Percentiles rank a stretch among this genome's conserved stretches.
Evolutionary conservation across 2,797 vertebrate species (phyloP).

Genomic region (Acipenser ruthenus): DNA sequence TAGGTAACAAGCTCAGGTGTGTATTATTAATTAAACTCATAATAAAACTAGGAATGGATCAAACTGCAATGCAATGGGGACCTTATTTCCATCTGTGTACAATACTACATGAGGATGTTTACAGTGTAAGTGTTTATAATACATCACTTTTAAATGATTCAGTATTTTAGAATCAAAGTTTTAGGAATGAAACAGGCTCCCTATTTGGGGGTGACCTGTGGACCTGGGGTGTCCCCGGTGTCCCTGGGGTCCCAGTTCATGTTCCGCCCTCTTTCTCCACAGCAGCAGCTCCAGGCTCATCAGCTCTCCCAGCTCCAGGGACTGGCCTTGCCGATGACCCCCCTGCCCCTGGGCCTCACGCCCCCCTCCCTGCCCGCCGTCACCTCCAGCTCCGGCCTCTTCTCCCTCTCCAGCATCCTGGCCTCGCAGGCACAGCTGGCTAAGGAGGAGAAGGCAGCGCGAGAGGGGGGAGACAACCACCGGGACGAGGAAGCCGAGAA

Average conservation of each 20-base stretch:
- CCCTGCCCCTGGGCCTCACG: slow-evolving; percentile 84
- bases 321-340: slow-evolving; percentile 86
- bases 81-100: no score
- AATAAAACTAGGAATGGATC: no score
- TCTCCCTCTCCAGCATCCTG: slow-evolving; percentile 85
- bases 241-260: not conserved
- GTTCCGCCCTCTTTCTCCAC: slow-evolving; percentile 43
- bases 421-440: slow-evolving; percentile 91
- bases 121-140: not conserved
- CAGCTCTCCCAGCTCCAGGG: slow-evolving; percentile 98
- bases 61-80: no score
- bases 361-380: slow-evolving; percentile 79
- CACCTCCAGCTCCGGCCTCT: slow-evolving; percentile 83
- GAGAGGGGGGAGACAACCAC: slow-evolving; percentile 80
- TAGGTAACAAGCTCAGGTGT: no score
- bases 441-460: slow-evolving; percentile 93
- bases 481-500: slow-evolving; percentile 89
- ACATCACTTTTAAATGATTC: not conserved
- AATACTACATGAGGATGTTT: no score
- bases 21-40: no score
- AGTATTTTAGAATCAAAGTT: not conserved
- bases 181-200: no score
- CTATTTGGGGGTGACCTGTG: not conserved
- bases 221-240: not conserved
- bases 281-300: slow-evolving; percentile 99